Base-by-base conservation (phyloP, 1,140 invertebrate species). In the Drosophila mayri region DNA sequence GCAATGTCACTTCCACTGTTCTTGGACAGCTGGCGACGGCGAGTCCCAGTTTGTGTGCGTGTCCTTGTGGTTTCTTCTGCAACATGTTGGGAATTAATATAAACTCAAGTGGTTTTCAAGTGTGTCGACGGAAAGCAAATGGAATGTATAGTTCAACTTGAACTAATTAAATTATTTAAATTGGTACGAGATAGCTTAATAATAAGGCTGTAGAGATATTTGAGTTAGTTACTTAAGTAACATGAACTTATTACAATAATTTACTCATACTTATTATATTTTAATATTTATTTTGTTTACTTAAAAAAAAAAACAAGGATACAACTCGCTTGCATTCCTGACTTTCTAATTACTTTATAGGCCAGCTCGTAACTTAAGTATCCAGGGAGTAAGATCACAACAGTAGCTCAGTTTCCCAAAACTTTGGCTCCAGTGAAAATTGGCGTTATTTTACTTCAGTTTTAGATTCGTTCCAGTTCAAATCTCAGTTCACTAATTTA, bases 21-120 rank as follows among this genome's bases (percentile, higher is more conserved):
- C 52, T 59, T 41, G 32, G 63, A 54, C 58, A 37, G 35, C 55
- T 63, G 49, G 46, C 57, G 40, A 41, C 49, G 14, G 44, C 16
- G 6, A 38, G 28, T 20, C 50, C 28, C 37, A 20, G 47, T 14
- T 54, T 38, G 20, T 41, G 22, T 66, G 47, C 37, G 47, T 75
- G 75, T 52, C 28, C 63, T 50, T 87, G 84, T 61, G 84, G 84
- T 73, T 90, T 58, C 66, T 60, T 35, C 64, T 84, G 76, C 84
- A 88, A 80, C 80, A 77, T 80, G 76, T 80, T 84, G 80, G 67
- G 63, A 84, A 72, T 88, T 87, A 88, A 90, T 71, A 81, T 81
- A 65, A 81, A 72, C 85, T 88, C 65, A 40, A 88, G 85, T 71
- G 84, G 72, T 65, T 78, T 71, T 55, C 80, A 55, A 73, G 61